These are phyloP conservation scores for Oligia strigilis DNA, from an alignment of 2,888 invertebrate genomes.

Conservation along the genomic window DNA sequence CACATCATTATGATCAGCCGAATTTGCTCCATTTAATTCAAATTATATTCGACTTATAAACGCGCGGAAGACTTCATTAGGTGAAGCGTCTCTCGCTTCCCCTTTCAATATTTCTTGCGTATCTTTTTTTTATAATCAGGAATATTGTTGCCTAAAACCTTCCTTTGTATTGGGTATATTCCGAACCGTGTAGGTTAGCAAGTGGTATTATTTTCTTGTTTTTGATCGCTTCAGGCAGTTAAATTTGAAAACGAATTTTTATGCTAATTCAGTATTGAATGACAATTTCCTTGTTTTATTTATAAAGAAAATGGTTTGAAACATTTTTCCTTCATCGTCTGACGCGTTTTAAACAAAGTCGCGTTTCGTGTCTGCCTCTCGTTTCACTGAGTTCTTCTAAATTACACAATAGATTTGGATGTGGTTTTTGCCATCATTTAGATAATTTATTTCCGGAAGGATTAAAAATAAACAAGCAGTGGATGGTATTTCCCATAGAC, in stretches of 20 bases:
- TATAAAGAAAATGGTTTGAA: background rate
- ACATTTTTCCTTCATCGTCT: background rate
- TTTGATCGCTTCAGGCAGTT: slow-evolving; percentile 38
- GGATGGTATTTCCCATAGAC: background rate
- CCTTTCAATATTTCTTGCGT: slow-evolving; percentile 44
- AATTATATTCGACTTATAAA: slow-evolving; percentile 63
- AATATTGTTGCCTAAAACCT: slow-evolving; percentile 43
- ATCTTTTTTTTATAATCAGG: slow-evolving; percentile 49
- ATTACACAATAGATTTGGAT: background rate
- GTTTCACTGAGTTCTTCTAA: background rate
- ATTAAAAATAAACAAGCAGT: background rate
- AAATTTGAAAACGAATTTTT: slow-evolving; percentile 23
- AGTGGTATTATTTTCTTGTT: slow-evolving; percentile 36
- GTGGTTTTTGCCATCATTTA: background rate
- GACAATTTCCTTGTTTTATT: slow-evolving; percentile 18
- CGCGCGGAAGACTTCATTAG: slow-evolving; percentile 55
- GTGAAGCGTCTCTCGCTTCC: slow-evolving; percentile 42
- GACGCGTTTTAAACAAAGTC: background rate
- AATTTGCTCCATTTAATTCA: slow-evolving; percentile 70
- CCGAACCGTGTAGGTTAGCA: slow-evolving; percentile 36
- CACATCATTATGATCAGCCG: slow-evolving; percentile 69
- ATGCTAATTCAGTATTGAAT: slow-evolving; percentile 21
- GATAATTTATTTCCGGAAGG: background rate
- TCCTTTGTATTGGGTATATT: slow-evolving; percentile 26
- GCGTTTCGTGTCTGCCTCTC: background rate